phyloP scores from a whole-genome alignment of 2,888 invertebrate species.

The Xanthia togata region DNA sequence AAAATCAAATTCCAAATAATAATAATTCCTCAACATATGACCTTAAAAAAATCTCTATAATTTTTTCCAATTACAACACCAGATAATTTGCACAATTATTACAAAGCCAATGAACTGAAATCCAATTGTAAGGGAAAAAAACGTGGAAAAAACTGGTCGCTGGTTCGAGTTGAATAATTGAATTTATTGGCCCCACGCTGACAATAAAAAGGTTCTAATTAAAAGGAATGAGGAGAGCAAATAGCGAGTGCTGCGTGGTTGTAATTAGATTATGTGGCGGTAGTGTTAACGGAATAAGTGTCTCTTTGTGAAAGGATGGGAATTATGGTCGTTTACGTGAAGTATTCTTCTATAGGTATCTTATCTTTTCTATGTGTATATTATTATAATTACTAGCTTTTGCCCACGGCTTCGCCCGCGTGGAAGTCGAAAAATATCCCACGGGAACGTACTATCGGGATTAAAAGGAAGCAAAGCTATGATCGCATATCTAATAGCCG shows the following conservation, averaged over 20 bases:
- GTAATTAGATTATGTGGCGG: constrained; percentile 63
- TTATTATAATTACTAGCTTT: too few relatives aligned
- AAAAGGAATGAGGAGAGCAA: constrained; percentile 65
- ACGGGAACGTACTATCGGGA: too few relatives aligned
- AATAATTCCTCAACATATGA: neutral
- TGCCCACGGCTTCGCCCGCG: too few relatives aligned
- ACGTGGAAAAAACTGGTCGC: constrained; percentile 46
- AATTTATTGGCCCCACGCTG: constrained; percentile 68
- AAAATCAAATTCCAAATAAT: neutral
- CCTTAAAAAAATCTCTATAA: neutral
- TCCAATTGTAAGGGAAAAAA: constrained; percentile 61
- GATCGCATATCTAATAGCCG: too few relatives aligned
- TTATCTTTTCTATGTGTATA: too few relatives aligned
- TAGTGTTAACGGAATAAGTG: constrained; percentile 41
- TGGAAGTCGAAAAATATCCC: too few relatives aligned
- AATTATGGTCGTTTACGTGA: constrained; percentile 9
- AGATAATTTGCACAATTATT: constrained; percentile 47
- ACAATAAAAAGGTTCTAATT: constrained; percentile 71
- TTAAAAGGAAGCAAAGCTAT: too few relatives aligned
- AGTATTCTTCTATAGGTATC: neutral
- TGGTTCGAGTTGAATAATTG: constrained; percentile 67
- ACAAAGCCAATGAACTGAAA: constrained; percentile 60
- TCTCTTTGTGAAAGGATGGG: constrained; percentile 15
- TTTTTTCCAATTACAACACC: constrained; percentile 30
- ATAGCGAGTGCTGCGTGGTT: constrained; percentile 56